phyloP scores from a whole-genome alignment of 2,797 vertebrate genomes.

The Micromesistius poutassou region DNA sequence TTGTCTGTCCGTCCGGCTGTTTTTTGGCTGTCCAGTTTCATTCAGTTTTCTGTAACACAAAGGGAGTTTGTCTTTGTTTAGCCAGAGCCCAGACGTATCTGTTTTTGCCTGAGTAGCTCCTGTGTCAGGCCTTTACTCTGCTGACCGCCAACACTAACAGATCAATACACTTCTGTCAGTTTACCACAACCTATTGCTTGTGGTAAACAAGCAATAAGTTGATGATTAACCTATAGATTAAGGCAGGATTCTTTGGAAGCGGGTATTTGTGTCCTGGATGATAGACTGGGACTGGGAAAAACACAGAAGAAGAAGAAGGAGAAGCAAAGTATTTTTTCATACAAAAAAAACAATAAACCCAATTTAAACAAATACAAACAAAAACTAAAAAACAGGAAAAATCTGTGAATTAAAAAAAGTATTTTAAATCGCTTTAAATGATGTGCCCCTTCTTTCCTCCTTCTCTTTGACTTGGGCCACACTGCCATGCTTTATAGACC shows the following conservation, averaged over 20 bases:
- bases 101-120: conserved; percentile 32
- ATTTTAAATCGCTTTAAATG: background rate
- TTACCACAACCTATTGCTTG: conserved; percentile 33
- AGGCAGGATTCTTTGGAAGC: background rate
- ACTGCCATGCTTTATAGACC: no score
- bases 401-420: background rate
- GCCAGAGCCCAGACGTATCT: background rate
- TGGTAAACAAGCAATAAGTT: no score
- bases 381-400: background rate
- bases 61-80: background rate
- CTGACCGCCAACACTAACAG: conserved; percentile 44
- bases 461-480: background rate
- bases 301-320: no score
- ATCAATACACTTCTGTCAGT: conserved; percentile 47
- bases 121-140: conserved; percentile 39
- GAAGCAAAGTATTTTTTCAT: background rate
- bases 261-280: background rate
- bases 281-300: background rate
- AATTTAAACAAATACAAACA: background rate
- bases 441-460: background rate
- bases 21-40: background rate
- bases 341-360: background rate
- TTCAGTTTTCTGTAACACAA: background rate
- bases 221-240: no score
- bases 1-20: background rate